These are phyloP conservation scores for Rhaphigaster nebulosa DNA, from an alignment of 2,888 invertebrate species.

Conservation along the genomic window DNA sequence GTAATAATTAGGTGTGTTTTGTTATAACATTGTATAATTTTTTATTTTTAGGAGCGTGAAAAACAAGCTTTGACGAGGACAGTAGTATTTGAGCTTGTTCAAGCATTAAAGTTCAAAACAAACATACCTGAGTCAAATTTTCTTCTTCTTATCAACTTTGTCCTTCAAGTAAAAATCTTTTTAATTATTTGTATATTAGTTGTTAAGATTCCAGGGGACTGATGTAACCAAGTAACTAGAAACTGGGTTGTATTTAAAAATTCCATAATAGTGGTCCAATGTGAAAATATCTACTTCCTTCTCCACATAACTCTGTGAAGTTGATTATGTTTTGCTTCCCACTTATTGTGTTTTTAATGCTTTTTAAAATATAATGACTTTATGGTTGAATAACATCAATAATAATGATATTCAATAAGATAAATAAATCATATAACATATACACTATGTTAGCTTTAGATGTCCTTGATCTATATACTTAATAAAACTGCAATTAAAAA, in stretches of 20 bases:
- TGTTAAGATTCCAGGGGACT: background rate
- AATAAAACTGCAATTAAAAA: background rate
- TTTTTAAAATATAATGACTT: no score
- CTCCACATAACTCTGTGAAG: no score
- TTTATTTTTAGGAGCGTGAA: conserved; percentile 83
- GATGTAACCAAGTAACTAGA: background rate
- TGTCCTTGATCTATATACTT: background rate
- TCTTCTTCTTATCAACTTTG: conserved; percentile 88
- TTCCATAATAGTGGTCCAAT: background rate
- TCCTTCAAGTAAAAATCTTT: conserved; percentile 77
- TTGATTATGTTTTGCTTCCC: no score
- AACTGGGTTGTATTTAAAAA: background rate
- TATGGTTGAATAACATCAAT: no score
- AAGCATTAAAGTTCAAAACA: conserved; percentile 95
- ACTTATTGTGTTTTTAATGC: no score
- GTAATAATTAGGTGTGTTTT: background rate
- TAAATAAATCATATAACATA: background rate
- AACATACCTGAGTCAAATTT: conserved; percentile 95
- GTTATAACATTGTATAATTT: conserved; percentile 35
- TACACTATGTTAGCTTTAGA: background rate
- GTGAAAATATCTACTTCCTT: no score
- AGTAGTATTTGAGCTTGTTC: conserved; percentile 93
- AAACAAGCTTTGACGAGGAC: conserved; percentile 92
- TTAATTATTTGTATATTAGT: background rate
- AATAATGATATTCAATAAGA: no score